phyloP scores from a whole-genome alignment of 64 coral and sea anemone genomes.

The Stichodactyla helianthus region DNA sequence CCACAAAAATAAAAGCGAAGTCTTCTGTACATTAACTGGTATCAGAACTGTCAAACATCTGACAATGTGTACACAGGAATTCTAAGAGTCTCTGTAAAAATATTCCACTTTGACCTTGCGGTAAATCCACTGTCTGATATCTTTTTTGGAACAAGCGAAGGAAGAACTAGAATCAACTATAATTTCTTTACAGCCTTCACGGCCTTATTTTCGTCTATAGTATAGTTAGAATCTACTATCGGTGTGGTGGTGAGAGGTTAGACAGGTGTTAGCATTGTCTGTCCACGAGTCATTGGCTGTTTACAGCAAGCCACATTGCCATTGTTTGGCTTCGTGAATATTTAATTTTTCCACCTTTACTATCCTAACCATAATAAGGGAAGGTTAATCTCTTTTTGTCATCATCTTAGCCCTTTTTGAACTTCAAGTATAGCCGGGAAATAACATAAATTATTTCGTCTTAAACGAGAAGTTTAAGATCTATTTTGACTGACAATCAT shows the following conservation, averaged over 20 bases:
- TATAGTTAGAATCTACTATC: not conserved
- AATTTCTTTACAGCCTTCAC: too few species aligned
- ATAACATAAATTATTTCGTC: not conserved
- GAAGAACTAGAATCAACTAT: too few species aligned
- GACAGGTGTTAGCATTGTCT: constrained; percentile 12
- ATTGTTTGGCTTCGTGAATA: not conserved
- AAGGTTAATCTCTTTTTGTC: not conserved
- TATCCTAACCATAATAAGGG: not conserved
- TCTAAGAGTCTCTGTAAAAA: not conserved
- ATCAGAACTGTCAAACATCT: not conserved
- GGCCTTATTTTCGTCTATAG: not conserved
- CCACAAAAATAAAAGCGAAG: not conserved
- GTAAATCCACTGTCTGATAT: not conserved
- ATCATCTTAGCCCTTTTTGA: not conserved
- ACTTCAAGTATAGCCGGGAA: not conserved
- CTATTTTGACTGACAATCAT: not conserved
- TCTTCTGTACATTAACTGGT: not conserved
- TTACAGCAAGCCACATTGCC: not conserved
- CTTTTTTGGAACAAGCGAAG: too few species aligned
- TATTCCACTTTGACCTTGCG: not conserved
- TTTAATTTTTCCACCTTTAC: not conserved
- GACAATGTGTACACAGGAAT: not conserved
- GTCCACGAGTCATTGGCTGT: not conserved
- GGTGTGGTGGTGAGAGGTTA: not conserved
- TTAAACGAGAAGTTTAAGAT: not conserved